Conservation (phyloP, 2,888 invertebrate species). For the Scaptodrosophila latifasciaeformis region DNA sequence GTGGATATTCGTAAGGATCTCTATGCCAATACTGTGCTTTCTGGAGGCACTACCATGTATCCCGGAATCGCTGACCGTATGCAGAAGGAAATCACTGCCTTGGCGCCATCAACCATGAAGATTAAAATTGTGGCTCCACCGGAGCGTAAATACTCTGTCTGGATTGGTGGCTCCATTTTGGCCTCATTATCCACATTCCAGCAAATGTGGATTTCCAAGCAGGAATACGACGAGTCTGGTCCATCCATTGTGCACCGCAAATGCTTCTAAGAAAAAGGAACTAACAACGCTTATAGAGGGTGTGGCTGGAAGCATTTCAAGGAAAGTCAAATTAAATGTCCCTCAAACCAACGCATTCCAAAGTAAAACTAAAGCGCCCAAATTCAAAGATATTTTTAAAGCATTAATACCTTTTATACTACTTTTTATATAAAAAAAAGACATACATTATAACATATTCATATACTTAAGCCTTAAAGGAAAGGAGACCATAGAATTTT, state of each 20-base stretch:
- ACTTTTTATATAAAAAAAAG: slow-evolving; percentile 15
- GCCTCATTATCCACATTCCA: slow-evolving; percentile 95
- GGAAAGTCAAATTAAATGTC: too few species aligned
- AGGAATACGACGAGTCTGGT: slow-evolving; percentile 97
- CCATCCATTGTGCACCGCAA: slow-evolving; percentile 98
- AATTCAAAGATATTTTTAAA: slow-evolving; percentile 14
- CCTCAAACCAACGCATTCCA: background rate
- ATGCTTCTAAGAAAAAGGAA: slow-evolving; percentile 85
- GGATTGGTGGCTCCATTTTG: slow-evolving; percentile 94
- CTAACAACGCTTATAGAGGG: slow-evolving; percentile 68
- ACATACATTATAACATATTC: slow-evolving; percentile 10
- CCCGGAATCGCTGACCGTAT: slow-evolving; percentile 94
- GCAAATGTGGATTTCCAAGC: slow-evolving; percentile 97
- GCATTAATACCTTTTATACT: slow-evolving; percentile 29
- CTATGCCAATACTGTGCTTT: slow-evolving; percentile 95
- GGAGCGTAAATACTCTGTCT: slow-evolving; percentile 96
- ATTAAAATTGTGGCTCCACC: slow-evolving; percentile 95
- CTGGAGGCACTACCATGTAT: slow-evolving; percentile 96
- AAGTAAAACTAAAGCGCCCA: background rate
- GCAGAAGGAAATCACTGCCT: slow-evolving; percentile 94
- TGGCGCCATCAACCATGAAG: slow-evolving; percentile 94
- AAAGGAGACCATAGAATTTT: too few species aligned
- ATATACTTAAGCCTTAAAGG: slow-evolving; percentile 38
- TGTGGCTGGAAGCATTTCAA: too few species aligned
- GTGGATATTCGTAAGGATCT: slow-evolving; percentile 97